Base-by-base conservation (phyloP, 2,797 vertebrate species). In the Hybognathus amarus region DNA sequence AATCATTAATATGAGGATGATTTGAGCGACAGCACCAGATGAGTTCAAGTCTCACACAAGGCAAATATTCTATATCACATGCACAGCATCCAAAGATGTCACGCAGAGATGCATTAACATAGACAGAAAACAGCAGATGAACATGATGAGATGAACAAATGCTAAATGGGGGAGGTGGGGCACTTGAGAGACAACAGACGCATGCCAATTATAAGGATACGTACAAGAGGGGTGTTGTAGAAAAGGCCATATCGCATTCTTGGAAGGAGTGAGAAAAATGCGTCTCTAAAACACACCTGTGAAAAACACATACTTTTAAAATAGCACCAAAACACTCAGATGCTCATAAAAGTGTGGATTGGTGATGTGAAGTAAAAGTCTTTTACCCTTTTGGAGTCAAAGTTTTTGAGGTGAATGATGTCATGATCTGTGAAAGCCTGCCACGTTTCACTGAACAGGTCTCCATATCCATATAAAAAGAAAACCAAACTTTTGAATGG, bases 231-330 rank as follows among this genome's bases (percentile, higher is more conserved):
- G 0, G 97, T 99, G 90, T 99, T 99, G 88, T 99, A 99, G 91
- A 98, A 99, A 71, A 99, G 93, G 20, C 98, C 98, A 0, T 99
- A 99, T 70, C 97, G 92, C 98, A 99, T 99, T 73, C 98, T 96
- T 3, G 98, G 98, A 61, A 98, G 95, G 68, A 99, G 90, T 0
- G 98, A 97, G 92, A 99, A 99, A 86, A 99, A 88, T 0, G 92
- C 96, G 79, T 99, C 97, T 87, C 93, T 97, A 87, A 99, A 98
- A 91, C 98, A 99, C 6, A 99, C 96, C 98, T 99, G 79, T 33
- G 50, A 61, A 71, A 30, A 82, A 71, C 24, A 27, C 38, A n/a
- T 17, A 66, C 18, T 33, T 59, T 56, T 52, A 59, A n/a, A 68
- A 68, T 56, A 10, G 38, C 30, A 20, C 38, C 42, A 70, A 80